Evolutionary conservation across 2,113 vertebrate species (phyloP).

Genomic region (Notothenia coriiceps): DNA sequence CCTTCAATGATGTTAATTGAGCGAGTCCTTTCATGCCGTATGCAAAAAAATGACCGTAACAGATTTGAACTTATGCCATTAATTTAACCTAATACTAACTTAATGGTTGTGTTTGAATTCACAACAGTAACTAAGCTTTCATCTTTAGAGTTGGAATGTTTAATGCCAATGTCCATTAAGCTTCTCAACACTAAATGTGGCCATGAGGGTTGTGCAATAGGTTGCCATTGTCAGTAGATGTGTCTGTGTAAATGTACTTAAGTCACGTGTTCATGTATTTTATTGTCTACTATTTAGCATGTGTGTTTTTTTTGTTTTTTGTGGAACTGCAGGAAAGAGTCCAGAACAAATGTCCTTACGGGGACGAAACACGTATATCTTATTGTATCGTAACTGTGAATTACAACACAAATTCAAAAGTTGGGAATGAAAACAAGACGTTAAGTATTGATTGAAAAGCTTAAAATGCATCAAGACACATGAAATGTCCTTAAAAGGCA

Average conservation of each 20-base stretch:
- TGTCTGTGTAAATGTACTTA: not conserved
- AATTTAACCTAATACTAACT: too few relatives aligned
- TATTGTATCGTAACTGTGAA: not conserved
- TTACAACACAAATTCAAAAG: not conserved
- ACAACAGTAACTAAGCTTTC: too few relatives aligned
- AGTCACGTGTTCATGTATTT: not conserved
- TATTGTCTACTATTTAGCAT: too few relatives aligned
- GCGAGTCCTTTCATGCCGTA: not conserved
- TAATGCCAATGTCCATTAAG: too few relatives aligned
- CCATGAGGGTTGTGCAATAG: not conserved
- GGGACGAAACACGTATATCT: too few relatives aligned
- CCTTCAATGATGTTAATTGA: too few relatives aligned
- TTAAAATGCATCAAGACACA: not conserved
- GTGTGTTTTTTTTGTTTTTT: too few relatives aligned
- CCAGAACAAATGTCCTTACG: too few relatives aligned
- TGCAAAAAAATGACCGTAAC: not conserved
- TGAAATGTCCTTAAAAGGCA: not conserved
- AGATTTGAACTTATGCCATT: not conserved
- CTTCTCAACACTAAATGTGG: too few relatives aligned
- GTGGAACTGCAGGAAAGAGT: not conserved
- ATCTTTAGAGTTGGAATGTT: too few relatives aligned
- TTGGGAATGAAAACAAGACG: not conserved
- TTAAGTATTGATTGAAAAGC: not conserved
- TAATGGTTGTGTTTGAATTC: too few relatives aligned
- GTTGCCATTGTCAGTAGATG: too few relatives aligned